These are phyloP conservation scores for Cataglyphis rosenhaueri DNA, from an alignment of 2,888 invertebrate species.

Conservation along the genomic window DNA sequence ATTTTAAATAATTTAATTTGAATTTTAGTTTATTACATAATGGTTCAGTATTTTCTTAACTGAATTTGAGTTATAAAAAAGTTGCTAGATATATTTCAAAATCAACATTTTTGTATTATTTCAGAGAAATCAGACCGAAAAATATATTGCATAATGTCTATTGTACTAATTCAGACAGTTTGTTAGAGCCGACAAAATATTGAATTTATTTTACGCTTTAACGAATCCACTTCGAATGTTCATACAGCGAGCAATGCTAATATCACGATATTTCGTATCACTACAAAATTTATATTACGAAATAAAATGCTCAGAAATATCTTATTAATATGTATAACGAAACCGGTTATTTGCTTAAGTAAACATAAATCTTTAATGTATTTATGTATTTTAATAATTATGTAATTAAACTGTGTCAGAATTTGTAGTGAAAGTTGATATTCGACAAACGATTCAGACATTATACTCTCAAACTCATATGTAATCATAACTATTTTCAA, in stretches of 20 bases:
- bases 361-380: too few relatives aligned
- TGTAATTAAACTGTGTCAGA: not conserved
- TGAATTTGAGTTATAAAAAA: not conserved
- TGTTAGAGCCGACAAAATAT: not conserved
- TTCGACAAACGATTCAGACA: not conserved
- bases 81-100: not conserved
- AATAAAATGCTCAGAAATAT: not conserved
- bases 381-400: not conserved
- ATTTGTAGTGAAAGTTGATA: not conserved
- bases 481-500: constrained; percentile 13
- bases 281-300: not conserved
- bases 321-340: not conserved
- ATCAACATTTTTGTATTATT: not conserved
- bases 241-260: not conserved
- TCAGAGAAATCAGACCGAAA: not conserved
- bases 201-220: constrained; percentile 6
- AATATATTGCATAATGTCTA: not conserved
- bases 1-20: not conserved
- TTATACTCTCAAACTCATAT: constrained; percentile 12
- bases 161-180: not conserved
- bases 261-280: not conserved
- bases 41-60: not conserved
- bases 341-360: not conserved
- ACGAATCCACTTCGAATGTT: not conserved
- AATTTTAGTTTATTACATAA: not conserved